These are phyloP conservation scores for Pegoplata infirma DNA, from an alignment of 2,888 invertebrate genomes.

Conservation along the genomic window DNA sequence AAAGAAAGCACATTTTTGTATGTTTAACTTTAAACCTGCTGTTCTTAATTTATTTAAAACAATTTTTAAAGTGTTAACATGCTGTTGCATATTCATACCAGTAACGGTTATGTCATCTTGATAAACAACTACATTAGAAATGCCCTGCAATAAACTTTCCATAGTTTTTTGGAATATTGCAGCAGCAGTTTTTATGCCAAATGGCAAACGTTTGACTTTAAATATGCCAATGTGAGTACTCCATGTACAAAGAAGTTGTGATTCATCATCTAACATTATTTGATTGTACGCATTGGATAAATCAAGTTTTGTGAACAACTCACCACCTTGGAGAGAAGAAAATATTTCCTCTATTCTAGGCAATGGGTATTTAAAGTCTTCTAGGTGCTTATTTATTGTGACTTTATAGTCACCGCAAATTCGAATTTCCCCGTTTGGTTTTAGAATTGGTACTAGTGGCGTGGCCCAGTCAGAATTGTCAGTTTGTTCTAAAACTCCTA, in stretches of 20 bases:
- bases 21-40: slow-evolving; percentile 12
- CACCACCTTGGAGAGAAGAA: slow-evolving; percentile 32
- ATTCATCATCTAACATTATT: slow-evolving; percentile 27
- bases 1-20: too few relatives aligned
- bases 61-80: too few relatives aligned
- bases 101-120: too few relatives aligned
- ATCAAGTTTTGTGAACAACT: slow-evolving; percentile 35
- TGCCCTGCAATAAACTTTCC: slow-evolving; percentile 27
- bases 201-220: too few relatives aligned
- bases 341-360: slow-evolving; percentile 26
- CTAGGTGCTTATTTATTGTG: slow-evolving; percentile 38
- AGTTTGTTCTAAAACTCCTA: too few relatives aligned
- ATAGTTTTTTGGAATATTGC: too few relatives aligned
- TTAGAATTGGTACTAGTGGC: too few relatives aligned
- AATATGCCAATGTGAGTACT: slow-evolving; percentile 22
- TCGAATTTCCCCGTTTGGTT: too few relatives aligned
- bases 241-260: slow-evolving; percentile 32
- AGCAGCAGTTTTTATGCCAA: too few relatives aligned
- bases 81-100: slow-evolving; percentile 25
- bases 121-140: slow-evolving; percentile 24
- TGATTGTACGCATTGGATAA: slow-evolving; percentile 43
- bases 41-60: neutral
- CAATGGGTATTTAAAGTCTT: slow-evolving; percentile 39
- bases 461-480: too few relatives aligned
- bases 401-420: too few relatives aligned